These are phyloP conservation scores for Diglossa cyanea DNA, from an alignment of 2,797 vertebrate species.

Conservation along the genomic window DNA sequence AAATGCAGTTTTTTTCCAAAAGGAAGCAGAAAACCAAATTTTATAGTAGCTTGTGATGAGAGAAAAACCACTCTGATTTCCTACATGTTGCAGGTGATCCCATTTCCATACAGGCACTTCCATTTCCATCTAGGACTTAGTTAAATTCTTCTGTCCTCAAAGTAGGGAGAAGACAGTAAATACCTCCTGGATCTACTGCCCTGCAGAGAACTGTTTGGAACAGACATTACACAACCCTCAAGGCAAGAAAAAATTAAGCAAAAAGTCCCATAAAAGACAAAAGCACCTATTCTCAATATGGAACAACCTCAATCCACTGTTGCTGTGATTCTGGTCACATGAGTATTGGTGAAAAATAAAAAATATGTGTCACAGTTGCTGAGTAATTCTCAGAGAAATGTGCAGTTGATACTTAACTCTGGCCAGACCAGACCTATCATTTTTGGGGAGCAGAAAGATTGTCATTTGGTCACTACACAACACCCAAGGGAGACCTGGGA, in stretches of 20 bases:
- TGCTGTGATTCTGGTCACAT: background rate
- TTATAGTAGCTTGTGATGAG: background rate
- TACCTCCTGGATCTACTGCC: too few relatives aligned
- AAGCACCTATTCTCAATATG: background rate
- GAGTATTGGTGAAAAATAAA: background rate
- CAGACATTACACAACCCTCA: background rate
- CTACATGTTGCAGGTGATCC: accelerated
- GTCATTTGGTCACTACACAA: background rate
- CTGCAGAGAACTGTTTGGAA: background rate
- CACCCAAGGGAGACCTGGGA: background rate
- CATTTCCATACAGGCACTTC: background rate
- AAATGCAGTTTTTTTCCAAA: background rate
- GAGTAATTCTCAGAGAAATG: background rate
- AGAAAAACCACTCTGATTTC: background rate
- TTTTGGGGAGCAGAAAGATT: background rate
- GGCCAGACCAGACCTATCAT: background rate
- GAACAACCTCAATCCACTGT: background rate
- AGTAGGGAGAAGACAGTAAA: background rate
- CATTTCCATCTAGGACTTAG: background rate
- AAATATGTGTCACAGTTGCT: background rate
- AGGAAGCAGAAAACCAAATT: background rate
- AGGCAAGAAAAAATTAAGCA: background rate
- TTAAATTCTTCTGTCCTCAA: background rate
- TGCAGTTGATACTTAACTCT: background rate
- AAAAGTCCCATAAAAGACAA: background rate